A percentile compares a stretch with the other conserved stretches of the same genome.
Evolutionary conservation across 2,113 vertebrate species (phyloP).

Genomic region (Oostethus manadensis): DNA sequence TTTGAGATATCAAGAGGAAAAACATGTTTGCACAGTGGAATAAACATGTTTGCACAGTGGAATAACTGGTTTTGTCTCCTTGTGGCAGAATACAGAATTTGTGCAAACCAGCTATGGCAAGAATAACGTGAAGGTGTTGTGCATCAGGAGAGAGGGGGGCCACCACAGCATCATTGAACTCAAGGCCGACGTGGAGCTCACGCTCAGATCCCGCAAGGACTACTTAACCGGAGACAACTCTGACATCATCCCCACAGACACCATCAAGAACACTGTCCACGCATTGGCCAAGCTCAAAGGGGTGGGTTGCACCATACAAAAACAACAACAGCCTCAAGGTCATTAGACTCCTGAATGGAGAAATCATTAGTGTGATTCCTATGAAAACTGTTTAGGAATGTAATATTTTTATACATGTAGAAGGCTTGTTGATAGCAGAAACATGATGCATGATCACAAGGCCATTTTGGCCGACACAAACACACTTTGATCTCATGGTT

Average conservation of each 20-base stretch:
- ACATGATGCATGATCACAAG: too few species aligned
- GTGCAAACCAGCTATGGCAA: constrained; percentile 90
- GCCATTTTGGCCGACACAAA: too few species aligned
- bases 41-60: neutral
- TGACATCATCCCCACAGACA: constrained; percentile 92
- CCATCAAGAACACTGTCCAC: constrained; percentile 92
- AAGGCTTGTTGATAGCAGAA: too few species aligned
- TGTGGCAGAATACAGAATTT: constrained; percentile 81
- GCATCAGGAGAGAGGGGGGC: constrained; percentile 74
- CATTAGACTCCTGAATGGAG: too few species aligned
- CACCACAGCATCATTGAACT: constrained; percentile 82
- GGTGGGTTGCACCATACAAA: constrained; percentile 67
- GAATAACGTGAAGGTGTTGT: constrained; percentile 83
- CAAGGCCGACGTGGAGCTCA: constrained; percentile 80
- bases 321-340: neutral
- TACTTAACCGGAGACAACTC: constrained; percentile 85
- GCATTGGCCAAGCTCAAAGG: constrained; percentile 86
- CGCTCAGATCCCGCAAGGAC: constrained; percentile 80
- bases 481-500: too few species aligned
- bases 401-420: too few species aligned
- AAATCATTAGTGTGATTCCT: too few species aligned
- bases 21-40: too few species aligned
- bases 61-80: neutral
- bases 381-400: too few species aligned
- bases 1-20: neutral